Conservation (phyloP, 2,888 invertebrate species). For the Bugula neritina region DNA sequence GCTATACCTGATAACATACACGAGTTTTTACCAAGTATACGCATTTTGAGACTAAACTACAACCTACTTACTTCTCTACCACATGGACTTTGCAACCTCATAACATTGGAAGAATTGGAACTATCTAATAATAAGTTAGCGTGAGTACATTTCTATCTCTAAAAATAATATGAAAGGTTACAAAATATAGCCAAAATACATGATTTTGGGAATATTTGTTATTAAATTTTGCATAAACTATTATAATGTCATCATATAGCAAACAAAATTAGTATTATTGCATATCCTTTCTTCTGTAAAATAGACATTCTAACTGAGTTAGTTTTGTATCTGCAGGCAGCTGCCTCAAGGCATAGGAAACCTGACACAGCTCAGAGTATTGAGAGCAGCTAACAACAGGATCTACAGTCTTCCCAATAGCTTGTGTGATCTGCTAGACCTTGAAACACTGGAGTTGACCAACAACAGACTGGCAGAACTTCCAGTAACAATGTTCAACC, state of each 20-base stretch:
- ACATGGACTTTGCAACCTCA: constrained; percentile 31
- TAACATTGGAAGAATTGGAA: constrained; percentile 38
- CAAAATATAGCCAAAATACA: too few species aligned
- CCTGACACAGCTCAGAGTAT: constrained; percentile 40
- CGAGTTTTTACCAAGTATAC: constrained; percentile 16
- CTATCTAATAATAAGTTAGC: constrained; percentile 41
- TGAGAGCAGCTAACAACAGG: constrained; percentile 43
- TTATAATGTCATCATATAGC: too few species aligned
- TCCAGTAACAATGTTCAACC: constrained; percentile 43
- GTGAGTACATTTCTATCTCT: too few species aligned
- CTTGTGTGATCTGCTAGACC: constrained; percentile 42
- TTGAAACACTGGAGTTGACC: constrained; percentile 49
- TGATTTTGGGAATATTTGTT: too few species aligned
- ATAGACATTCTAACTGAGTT: too few species aligned
- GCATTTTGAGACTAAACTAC: constrained; percentile 24
- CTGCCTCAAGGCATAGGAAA: constrained; percentile 41
- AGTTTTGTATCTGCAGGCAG: too few species aligned
- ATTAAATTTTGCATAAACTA: too few species aligned
- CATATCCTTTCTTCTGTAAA: too few species aligned
- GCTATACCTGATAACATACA: constrained; percentile 44
- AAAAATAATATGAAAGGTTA: too few species aligned
- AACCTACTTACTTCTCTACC: constrained; percentile 27
- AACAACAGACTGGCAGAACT: constrained; percentile 42
- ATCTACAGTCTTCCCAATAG: constrained; percentile 42
- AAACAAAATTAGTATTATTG: too few species aligned